Percentiles rank a stretch among this genome's conserved stretches.
Conservation (phyloP, 2,888 invertebrate species). For the Drosophila meridionalis region DNA sequence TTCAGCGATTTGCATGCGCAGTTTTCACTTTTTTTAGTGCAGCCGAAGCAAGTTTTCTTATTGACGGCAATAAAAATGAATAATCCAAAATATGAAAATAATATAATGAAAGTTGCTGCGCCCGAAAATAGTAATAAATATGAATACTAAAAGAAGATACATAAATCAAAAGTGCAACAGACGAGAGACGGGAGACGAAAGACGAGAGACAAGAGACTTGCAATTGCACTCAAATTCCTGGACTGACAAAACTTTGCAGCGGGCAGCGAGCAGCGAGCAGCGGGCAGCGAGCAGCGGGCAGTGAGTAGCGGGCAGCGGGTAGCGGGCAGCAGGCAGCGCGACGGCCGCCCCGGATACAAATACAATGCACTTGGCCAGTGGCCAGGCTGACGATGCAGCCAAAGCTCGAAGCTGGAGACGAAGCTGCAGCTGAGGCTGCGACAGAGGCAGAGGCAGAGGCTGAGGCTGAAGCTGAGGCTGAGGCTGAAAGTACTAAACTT, state of each 20-base stretch:
- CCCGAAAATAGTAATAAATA: conserved; percentile 38
- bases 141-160: conserved; percentile 25
- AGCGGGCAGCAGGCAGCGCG: conserved; percentile 5
- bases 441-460: conserved; percentile 1
- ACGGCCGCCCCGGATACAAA: conserved; percentile 50
- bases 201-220: conserved; percentile 35
- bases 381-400: conserved; percentile 26
- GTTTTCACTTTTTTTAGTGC: conserved; percentile 55
- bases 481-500: conserved; percentile 61
- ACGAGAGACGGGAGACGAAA: conserved; percentile 26
- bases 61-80: conserved; percentile 36
- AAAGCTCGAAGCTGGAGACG: conserved; percentile 3
- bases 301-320: conserved; percentile 1
- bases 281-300: conserved; percentile 2
- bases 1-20: conserved; percentile 52
- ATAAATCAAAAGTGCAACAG: conserved; percentile 27
- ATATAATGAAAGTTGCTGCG: conserved; percentile 63
- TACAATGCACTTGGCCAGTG: conserved; percentile 56
- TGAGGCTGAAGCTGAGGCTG: conserved; percentile 1
- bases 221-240: conserved; percentile 48
- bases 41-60: conserved; percentile 60
- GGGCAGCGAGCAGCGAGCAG: conserved; percentile 2
- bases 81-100: conserved; percentile 35
- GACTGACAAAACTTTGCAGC: conserved; percentile 5
- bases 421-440: conserved; percentile 15